Base-by-base conservation (phyloP, 2,888 invertebrate species). In the Erebia aethiops region DNA sequence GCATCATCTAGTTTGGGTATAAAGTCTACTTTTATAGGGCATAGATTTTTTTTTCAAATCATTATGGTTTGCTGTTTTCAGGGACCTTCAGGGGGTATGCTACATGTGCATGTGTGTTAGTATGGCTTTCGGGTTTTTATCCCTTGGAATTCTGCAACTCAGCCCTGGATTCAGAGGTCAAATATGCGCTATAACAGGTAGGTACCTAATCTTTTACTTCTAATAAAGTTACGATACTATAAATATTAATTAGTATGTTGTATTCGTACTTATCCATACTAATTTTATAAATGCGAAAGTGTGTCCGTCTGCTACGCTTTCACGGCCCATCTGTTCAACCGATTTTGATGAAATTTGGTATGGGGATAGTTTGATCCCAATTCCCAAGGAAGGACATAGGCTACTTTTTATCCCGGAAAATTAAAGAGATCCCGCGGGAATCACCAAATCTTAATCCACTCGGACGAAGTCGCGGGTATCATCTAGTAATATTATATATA, bases 11-110 rank as follows among this genome's bases (percentile, higher is more conserved):
- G n/a, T n/a, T 14, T 14, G 7, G 7, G 35, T 35, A 7, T 35
- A 7, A 35, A 35, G 35, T 35, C 35, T 35, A 7, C 35, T 35
- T n/a, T n/a, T n/a, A n/a, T n/a, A n/a, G n/a, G n/a, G n/a, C 96
- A 86, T 95, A 89, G 79, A 13, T 51, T 16, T 52, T 52, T 7
- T 52, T n/a, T 46, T 46, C 46, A 46, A 13, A 52, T 16, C 9
- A 52, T 52, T 16, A 16, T n/a, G n/a, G 35, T 54, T 35, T 16
- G 16, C 41, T 11, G n/a, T 54, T 75, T 90, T 71, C 87, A 94
- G 94, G 67, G 94, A 95, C 72, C 87, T 95, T 16, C 94, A 96
- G 89, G 96, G 96, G 52, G 89, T 95, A 77, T 95, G 95, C 77
- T 95, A 95, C 81, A 94, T 96, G 87, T 94, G 94, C 74, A 93